Conservation (phyloP, 2,888 invertebrate species). For the Drosophila cyrtoloma region DNA sequence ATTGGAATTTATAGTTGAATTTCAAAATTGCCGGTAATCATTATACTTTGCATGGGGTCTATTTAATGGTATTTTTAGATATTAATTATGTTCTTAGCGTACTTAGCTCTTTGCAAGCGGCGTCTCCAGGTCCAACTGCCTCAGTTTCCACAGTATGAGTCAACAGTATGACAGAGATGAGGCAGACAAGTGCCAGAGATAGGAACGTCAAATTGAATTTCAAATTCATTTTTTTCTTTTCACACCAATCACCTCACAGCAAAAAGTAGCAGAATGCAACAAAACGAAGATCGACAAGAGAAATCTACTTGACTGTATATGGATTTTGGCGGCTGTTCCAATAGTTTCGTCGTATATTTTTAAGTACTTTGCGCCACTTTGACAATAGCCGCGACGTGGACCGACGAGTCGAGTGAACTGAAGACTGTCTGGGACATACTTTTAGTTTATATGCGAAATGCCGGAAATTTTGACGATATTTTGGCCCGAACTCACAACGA, state of each 20-base stretch:
- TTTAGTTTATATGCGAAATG: conserved; percentile 75
- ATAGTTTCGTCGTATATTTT: conserved; percentile 67
- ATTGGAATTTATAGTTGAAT: neutral
- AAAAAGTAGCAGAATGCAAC: conserved; percentile 28
- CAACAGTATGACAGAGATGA: conserved; percentile 69
- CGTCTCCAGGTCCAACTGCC: conserved; percentile 45
- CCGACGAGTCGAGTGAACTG: conserved; percentile 61
- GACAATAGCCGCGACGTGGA: conserved; percentile 45
- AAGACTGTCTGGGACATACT: conserved; percentile 51
- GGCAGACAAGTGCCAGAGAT: conserved; percentile 61
- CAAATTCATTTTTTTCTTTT: conserved; percentile 64
- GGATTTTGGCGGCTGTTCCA: conserved; percentile 37
- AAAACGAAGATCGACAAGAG: conserved; percentile 6
- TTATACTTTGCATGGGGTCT: neutral
- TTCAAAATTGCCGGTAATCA: neutral
- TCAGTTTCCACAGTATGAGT: conserved; percentile 59
- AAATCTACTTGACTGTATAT: conserved; percentile 27
- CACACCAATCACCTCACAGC: conserved; percentile 20
- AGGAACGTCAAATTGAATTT: conserved; percentile 70
- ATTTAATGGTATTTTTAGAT: conserved; percentile 7
- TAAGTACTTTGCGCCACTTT: conserved; percentile 73
- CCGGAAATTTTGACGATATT: conserved; percentile 73
- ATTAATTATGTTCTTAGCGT: conserved; percentile 29
- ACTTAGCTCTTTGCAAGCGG: conserved; percentile 77
- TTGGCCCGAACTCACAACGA: conserved; percentile 47